Evolutionary conservation across 2,113 vertebrate genomes (phyloP).

Genomic region (Micronisus gabar): DNA sequence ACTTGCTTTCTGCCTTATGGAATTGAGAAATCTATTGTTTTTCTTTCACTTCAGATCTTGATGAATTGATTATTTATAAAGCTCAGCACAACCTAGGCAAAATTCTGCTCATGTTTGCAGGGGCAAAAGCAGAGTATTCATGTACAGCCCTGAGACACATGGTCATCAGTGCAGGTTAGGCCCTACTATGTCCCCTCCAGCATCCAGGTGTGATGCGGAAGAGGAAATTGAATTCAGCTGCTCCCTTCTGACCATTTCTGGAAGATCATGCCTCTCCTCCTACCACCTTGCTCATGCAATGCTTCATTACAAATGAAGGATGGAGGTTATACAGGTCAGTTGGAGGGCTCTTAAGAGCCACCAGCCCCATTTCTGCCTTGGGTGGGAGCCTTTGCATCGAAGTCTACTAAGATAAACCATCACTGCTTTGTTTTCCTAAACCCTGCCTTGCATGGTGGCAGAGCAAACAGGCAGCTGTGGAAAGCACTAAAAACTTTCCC

Average conservation of each 20-base stretch:
- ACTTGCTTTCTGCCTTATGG: neutral
- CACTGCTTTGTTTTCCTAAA: neutral
- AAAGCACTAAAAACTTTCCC: neutral
- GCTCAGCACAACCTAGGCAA: neutral
- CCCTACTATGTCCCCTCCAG: neutral
- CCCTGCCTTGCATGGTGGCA: neutral
- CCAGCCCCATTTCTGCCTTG: neutral
- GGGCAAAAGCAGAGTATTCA: neutral
- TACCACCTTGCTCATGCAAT: neutral
- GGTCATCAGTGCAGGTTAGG: neutral
- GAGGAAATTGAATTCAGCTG: neutral
- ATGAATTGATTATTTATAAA: neutral
- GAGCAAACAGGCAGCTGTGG: neutral
- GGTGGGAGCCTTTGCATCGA: neutral
- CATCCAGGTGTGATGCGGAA: neutral
- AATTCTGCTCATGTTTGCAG: neutral
- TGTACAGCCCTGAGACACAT: neutral
- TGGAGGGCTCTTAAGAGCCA: neutral
- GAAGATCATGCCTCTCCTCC: neutral
- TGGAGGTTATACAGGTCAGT: neutral
- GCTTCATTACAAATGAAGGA: neutral
- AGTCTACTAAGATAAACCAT: neutral
- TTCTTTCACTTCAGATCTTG: neutral
- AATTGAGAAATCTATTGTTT: neutral
- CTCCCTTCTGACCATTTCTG: neutral